Base-by-base conservation (phyloP, 2,797 vertebrate genomes). In the Mormyrus proboscirostris region DNA sequence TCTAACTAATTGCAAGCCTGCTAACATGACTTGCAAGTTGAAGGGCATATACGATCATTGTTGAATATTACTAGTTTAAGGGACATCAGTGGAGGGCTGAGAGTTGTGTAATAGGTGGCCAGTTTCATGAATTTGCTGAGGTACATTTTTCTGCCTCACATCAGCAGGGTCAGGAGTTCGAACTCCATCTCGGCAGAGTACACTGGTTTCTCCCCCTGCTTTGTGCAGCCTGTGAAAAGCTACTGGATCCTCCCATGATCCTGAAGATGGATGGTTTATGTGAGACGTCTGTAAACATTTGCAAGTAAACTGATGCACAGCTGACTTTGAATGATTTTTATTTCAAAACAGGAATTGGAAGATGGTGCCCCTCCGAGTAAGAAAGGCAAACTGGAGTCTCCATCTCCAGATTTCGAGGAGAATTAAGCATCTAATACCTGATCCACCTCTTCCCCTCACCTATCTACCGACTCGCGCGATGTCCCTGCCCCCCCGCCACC, bases 371-470 rank as follows among this genome's bases (percentile, higher is more conserved):
- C 93, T 88, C 90, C 93, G 53, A 92, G 87, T 90, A 93, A 93
- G 92, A 93, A 93, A 91, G 92, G 93, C 49, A 93, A 99, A 96
- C 93, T 95, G 95, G 98, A 99, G 94, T 95, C 96, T 93, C 96
- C 97, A 88, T 97, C 97, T 94, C 97, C 96, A 95, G 97, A 95
- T 92, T 95, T 96, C 89, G 97, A 98, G 93, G 97, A 98, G 95
- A 98, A 97, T 96, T 98, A 98, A 97, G 94, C 92, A 88, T 92
- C 90, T 88, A 89, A 88, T 91, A 92, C 91, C 89, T 91, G 90
- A 90, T 92, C 91, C 69, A 92, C 93, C 92, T 94, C 94, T 91
- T 91, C 94, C 94, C 92, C 91, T 47, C 84, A 83, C 79, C 83
- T 89, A 89, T 88, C n/a, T 89, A 76, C 92, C 73, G 9, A 25